Percentiles rank a stretch among this genome's conserved stretches.
Evolutionary conservation across 2,113 vertebrate genomes (phyloP).

Genomic region (Psilopogon haemacephalus): DNA sequence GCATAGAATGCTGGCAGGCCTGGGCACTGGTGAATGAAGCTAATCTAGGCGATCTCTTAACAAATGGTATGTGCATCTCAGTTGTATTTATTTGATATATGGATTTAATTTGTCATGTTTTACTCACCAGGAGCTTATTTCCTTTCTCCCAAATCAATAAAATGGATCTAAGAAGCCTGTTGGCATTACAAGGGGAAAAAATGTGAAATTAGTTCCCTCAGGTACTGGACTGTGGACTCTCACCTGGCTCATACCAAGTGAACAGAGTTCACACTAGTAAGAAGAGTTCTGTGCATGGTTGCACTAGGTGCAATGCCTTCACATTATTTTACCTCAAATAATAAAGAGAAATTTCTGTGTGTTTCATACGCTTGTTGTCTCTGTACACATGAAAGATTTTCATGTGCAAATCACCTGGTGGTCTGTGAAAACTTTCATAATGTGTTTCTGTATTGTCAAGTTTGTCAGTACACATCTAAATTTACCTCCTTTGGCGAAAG

Average conservation of each 20-base stretch:
- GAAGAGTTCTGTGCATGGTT: not conserved
- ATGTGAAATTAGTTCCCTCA: not conserved
- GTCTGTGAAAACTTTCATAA: not conserved
- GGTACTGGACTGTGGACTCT: not conserved
- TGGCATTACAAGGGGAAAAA: not conserved
- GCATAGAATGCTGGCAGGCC: constrained; percentile 70
- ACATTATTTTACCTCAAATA: not conserved
- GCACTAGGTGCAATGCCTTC: not conserved
- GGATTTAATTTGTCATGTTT: not conserved
- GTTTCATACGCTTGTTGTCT: not conserved
- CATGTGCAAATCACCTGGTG: not conserved
- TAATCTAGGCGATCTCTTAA: constrained; percentile 51
- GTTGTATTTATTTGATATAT: not conserved
- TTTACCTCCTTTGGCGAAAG: not conserved
- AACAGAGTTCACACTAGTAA: not conserved
- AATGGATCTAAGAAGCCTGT: not conserved
- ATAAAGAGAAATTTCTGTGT: not conserved
- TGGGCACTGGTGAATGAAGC: constrained; percentile 75
- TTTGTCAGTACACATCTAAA: not conserved
- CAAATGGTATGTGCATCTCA: constrained; percentile 56
- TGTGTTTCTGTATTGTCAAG: not conserved
- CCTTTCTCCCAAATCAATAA: not conserved
- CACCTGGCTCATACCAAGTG: not conserved
- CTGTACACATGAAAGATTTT: not conserved
- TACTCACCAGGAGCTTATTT: not conserved